These are phyloP conservation scores for Theonella swinhoei DNA, from an alignment of 37 sponge, comb jelly and placozoan species.

Conservation along the genomic window DNA sequence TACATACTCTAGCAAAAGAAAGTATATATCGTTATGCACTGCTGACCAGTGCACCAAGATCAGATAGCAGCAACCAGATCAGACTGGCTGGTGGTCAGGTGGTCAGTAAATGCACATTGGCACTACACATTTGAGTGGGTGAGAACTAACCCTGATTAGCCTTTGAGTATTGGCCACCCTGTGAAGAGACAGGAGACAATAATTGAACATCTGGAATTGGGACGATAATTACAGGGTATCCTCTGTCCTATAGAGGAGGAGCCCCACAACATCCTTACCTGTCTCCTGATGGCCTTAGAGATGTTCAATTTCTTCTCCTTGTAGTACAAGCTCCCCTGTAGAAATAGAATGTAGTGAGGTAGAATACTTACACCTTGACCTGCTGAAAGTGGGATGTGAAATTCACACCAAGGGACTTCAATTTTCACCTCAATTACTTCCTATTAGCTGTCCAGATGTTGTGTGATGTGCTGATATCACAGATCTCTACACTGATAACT, in stretches of 20 bases:
- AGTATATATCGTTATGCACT: background rate
- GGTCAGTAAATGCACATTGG: too few species aligned
- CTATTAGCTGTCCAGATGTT: background rate
- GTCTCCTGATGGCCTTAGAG: constrained; percentile 66
- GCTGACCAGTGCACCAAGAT: too few species aligned
- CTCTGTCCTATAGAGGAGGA: background rate
- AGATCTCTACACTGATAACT: too few species aligned
- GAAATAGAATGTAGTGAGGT: background rate
- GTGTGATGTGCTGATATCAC: too few species aligned
- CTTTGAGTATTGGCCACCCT: constrained; percentile 63
- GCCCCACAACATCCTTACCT: constrained; percentile 10
- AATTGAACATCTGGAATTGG: background rate
- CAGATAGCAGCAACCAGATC: too few species aligned
- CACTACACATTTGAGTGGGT: too few species aligned
- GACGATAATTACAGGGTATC: too few species aligned
- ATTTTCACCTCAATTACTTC: too few species aligned
- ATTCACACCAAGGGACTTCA: too few species aligned
- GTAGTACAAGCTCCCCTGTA: constrained; percentile 66
- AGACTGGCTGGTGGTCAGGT: too few species aligned
- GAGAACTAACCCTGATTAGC: constrained; percentile 69
- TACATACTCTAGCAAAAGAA: constrained; percentile 32
- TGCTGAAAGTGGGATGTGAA: too few species aligned
- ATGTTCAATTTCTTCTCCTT: constrained; percentile 80
- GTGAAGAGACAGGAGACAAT: background rate
- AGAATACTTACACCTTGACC: background rate